Percentiles rank a stretch among this genome's conserved stretches.
Conservation (phyloP, 2,888 invertebrate species). For the Galerucella calmariensis region DNA sequence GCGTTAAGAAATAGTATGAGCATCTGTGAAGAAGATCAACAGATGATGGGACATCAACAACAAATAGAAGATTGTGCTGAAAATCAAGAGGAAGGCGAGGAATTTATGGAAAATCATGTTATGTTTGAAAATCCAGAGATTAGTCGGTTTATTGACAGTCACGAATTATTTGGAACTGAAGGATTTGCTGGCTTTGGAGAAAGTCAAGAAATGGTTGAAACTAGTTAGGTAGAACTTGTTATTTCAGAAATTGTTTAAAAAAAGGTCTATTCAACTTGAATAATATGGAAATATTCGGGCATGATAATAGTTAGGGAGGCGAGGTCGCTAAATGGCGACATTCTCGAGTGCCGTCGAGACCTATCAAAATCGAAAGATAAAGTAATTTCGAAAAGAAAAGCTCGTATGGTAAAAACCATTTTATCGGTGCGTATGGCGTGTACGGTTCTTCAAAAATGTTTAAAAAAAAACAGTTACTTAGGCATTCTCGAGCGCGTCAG, state of each 20-base stretch:
- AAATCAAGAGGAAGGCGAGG: not conserved
- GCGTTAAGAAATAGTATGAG: not conserved
- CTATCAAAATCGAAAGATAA: too few species aligned
- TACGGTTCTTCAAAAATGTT: too few species aligned
- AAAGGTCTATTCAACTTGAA: not conserved
- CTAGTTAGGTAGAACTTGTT: not conserved
- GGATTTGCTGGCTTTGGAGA: not conserved
- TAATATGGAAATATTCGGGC: not conserved
- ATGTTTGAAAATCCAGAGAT: not conserved
- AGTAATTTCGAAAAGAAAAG: too few species aligned
- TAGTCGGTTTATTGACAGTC: not conserved
- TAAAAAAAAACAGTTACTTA: too few species aligned
- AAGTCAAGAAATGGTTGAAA: slow-evolving; percentile 1
- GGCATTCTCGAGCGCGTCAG: too few species aligned
- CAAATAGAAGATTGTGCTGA: not conserved
- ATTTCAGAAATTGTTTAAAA: not conserved
- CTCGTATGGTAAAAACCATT: too few species aligned
- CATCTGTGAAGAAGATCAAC: not conserved
- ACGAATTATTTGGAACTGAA: not conserved
- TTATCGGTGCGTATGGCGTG: too few species aligned
- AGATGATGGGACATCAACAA: not conserved
- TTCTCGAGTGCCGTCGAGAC: too few species aligned
- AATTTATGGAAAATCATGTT: not conserved
- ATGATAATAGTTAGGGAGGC: too few species aligned
- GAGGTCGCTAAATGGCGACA: too few species aligned